phyloP scores from a whole-genome alignment of 2,888 invertebrate species.

The Athalia circularis region DNA sequence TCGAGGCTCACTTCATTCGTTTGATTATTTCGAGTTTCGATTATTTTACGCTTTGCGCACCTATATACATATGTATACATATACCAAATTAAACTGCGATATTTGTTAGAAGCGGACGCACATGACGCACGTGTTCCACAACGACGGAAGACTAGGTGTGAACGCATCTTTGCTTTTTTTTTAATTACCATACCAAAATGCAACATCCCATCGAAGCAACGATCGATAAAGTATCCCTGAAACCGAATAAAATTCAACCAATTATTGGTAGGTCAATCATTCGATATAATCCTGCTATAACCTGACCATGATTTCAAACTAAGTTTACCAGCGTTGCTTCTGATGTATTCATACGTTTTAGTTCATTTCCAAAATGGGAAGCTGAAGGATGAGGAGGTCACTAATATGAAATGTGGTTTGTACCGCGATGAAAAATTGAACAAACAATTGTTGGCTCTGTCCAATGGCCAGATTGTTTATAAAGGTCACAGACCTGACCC shows the following conservation, averaged over 20 bases:
- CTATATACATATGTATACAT: too few species aligned
- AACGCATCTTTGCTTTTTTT: too few species aligned
- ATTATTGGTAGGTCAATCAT: conserved; percentile 63
- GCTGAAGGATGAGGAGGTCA: conserved; percentile 65
- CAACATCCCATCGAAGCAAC: conserved; percentile 59
- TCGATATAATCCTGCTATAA: background rate
- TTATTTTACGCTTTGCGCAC: too few species aligned
- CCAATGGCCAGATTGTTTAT: conserved; percentile 67
- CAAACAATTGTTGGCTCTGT: conserved; percentile 64
- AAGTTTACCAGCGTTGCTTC: background rate
- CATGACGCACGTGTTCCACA: too few species aligned
- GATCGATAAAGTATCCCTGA: conserved; percentile 64
- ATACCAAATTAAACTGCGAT: too few species aligned
- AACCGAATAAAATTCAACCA: conserved; percentile 66
- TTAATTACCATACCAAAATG: conserved; percentile 52
- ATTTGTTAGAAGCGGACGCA: too few species aligned
- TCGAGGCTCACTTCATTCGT: too few species aligned
- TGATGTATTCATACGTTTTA: conserved; percentile 48
- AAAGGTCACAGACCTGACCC: conserved; percentile 66
- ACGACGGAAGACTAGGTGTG: too few species aligned
- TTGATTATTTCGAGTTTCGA: too few species aligned
- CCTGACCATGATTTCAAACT: background rate
- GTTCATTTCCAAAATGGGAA: conserved; percentile 70
- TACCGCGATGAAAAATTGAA: conserved; percentile 61
- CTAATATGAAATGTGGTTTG: conserved; percentile 64